Percentiles rank a stretch among this genome's conserved stretches.
phyloP scores from a whole-genome alignment of 1,140 invertebrate genomes.

The Lerema accius region DNA sequence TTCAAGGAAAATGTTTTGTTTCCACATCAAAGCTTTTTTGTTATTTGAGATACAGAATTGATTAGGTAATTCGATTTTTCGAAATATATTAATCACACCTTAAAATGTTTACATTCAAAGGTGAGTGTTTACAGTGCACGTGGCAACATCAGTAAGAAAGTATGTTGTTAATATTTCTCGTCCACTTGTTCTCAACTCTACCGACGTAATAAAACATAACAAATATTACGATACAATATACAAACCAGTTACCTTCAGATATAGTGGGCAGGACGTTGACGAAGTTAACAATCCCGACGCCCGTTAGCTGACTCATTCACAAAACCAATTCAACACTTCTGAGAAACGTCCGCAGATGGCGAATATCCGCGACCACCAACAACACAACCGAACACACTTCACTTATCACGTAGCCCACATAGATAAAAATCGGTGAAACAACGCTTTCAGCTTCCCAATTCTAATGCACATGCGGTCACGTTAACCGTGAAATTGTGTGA shows the following conservation, averaged over 20 bases:
- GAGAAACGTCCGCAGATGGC: conserved; percentile 54
- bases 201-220: neutral
- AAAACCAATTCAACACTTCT: conserved; percentile 65
- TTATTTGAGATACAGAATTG: too few species aligned
- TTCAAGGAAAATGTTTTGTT: too few species aligned
- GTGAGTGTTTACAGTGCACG: too few species aligned
- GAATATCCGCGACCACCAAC: conserved; percentile 46
- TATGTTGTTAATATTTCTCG: neutral
- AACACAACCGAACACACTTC: conserved; percentile 63
- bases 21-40: too few species aligned
- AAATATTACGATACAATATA: conserved; percentile 1
- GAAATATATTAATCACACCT: too few species aligned
- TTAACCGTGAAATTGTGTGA: conserved; percentile 42
- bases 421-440: conserved; percentile 58
- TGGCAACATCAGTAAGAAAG: neutral
- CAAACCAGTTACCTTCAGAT: conserved; percentile 70
- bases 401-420: conserved; percentile 72
- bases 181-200: neutral
- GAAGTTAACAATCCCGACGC: conserved; percentile 78
- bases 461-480: conserved; percentile 40
- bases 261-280: conserved; percentile 80
- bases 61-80: too few species aligned
- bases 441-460: conserved; percentile 50
- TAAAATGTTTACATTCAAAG: too few species aligned
- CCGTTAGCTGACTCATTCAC: conserved; percentile 80